Evolutionary conservation across 2,888 invertebrate genomes (phyloP), one percentile per base, ranked within the genome.

Genomic region (Philaethria dido): DNA sequence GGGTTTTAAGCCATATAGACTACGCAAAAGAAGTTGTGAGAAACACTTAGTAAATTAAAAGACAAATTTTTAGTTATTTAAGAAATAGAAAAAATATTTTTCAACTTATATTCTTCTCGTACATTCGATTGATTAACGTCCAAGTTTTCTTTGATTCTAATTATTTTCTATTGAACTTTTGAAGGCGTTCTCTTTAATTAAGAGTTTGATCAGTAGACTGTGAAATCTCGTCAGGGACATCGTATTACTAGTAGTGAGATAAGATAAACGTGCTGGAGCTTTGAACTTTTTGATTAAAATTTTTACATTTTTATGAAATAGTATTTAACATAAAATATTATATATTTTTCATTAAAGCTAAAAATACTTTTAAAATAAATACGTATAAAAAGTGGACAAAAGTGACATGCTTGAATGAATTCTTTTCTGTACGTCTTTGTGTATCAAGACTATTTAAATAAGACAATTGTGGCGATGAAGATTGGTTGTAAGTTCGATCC

Each of bases 221-320:
- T 62, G 55, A 70, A 69, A 66, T 69, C 69, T 65, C 39, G 71
- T 64, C 72, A 64, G 39, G 62, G 25, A 61, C 57, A 66, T 69
- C 45, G 66, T 66, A 69, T 66, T 69, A 70, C 63, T 66, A 69
- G 57, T 70, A 64, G 62, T 66, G 22, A 57, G 47, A 42, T 61
- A 62, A 63, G 70, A 68, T 62, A 66, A 48, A 36, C 57, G 70
- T 54, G 52, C 55, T 61, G 18, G 65, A 59, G 64, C 72, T 74
- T 71, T 77, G 75, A 74, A 72, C 76, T 79, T 78, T 77, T 29
- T 59, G 48, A 29, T 29, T 54, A 59, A 52, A 18, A 22, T 59
- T 62, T 66, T 22, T 36, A 72, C 80, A 87, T 22, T 39, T 8
- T 39, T 57, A 5, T 57, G 8, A 39, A 22, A 20, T 3, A 5